These are phyloP conservation scores for Patella ulyssiponensis DNA, from an alignment of 2,888 invertebrate genomes.

Conservation along the genomic window DNA sequence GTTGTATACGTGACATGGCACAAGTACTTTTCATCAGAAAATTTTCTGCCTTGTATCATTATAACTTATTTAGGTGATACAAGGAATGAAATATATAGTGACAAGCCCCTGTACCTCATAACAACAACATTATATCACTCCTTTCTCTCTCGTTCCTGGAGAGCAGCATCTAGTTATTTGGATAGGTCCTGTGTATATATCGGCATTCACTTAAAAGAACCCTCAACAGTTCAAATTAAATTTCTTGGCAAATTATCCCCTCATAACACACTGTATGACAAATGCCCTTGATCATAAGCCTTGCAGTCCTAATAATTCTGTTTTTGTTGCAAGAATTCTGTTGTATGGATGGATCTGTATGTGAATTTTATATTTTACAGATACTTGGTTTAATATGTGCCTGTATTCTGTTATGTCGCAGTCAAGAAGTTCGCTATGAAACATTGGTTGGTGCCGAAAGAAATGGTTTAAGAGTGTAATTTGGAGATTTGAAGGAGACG, in stretches of 20 bases:
- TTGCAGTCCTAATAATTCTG: background rate
- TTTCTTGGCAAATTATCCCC: background rate
- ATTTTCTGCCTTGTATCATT: too few relatives aligned
- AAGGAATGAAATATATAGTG: too few relatives aligned
- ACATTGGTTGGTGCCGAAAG: slow-evolving; percentile 43
- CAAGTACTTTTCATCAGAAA: too few relatives aligned
- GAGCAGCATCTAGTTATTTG: too few relatives aligned
- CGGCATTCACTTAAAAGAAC: too few relatives aligned
- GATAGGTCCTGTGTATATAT: too few relatives aligned
- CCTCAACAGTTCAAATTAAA: background rate
- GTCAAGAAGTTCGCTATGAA: slow-evolving; percentile 59
- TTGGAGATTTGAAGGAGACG: too few relatives aligned
- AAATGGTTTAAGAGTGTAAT: slow-evolving; percentile 51
- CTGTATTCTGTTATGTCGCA: slow-evolving; percentile 64
- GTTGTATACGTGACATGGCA: too few relatives aligned
- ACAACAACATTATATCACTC: too few relatives aligned
- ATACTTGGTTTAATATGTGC: slow-evolving; percentile 64
- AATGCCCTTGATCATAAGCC: background rate
- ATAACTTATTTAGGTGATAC: too few relatives aligned
- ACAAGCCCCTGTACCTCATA: too few relatives aligned
- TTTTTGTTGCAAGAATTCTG: background rate
- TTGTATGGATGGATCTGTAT: background rate
- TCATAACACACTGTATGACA: background rate
- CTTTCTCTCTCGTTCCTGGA: too few relatives aligned
- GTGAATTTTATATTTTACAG: slow-evolving; percentile 47